phyloP scores from a whole-genome alignment of 2,797 vertebrate genomes.

The Poeciliopsis turneri region DNA sequence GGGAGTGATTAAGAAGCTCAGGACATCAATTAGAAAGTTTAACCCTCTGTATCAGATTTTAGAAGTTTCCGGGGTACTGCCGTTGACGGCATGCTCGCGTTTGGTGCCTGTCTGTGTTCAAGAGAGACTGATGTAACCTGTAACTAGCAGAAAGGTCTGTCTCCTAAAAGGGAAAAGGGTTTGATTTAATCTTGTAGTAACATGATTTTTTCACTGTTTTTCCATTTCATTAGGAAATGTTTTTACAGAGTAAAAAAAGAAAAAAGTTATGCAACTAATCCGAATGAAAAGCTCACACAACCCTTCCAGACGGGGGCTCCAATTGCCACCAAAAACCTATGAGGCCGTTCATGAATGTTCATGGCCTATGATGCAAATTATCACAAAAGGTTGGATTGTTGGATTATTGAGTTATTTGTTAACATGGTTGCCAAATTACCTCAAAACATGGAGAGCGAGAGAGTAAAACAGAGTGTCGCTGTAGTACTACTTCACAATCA shows the following conservation, averaged over 20 bases:
- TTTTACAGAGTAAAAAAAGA: background rate
- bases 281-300: background rate
- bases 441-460: background rate
- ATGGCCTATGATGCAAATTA: conserved; percentile 13
- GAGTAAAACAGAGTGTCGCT: background rate
- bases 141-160: background rate
- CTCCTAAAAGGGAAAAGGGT: background rate
- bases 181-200: background rate
- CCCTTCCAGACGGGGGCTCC: background rate
- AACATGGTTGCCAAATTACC: conserved; percentile 15
- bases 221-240: background rate
- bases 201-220: background rate
- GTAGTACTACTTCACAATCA: conserved; percentile 37
- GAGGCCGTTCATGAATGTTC: background rate
- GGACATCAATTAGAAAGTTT: conserved; percentile 77
- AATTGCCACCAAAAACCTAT: background rate
- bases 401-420: background rate
- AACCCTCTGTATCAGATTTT: conserved; percentile 64
- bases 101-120: conserved; percentile 7
- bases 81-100: conserved; percentile 17
- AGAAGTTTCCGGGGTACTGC: conserved; percentile 36
- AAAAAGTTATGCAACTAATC: background rate
- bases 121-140: conserved; percentile 11
- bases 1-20: conserved; percentile 66
- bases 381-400: conserved; percentile 4